Evolutionary conservation across 1,140 invertebrate genomes (phyloP), one percentile per base, ranked within the genome.

Genomic region (Asbolus verrucosus): DNA sequence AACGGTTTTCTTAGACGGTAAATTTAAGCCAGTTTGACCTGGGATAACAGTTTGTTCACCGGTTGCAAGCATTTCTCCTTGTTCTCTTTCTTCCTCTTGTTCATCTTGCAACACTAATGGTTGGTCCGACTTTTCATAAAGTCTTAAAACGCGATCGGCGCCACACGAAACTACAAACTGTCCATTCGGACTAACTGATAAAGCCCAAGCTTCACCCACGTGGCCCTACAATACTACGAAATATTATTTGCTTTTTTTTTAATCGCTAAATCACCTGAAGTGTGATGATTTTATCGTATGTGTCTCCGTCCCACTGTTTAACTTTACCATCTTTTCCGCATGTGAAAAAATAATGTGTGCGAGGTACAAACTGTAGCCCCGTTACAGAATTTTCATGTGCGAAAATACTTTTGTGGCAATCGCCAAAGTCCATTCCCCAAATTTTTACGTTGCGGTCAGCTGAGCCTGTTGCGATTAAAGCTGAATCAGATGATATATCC

Each of bases 401-500:
- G 83, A 94, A 92, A 63, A 93, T 82, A 0, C 91, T 93, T 73
- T 89, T 90, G 79, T 94, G 93, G 77, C 96, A 98, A 82, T 99
- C 97, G 13, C 98, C 98, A 84, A 98, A 99, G 82, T 99, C 96
- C 80, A 99, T 87, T 39, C 97, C 97, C 97, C 97, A 99, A 70
- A 99, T 92, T 85, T 98, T 98, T 2, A 99, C 88, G 82, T 96
- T 98, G 14, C 96, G 87, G 84, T 99, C 98, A 0, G 92, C 92
- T 11, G 96, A 98, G 15, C 97, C 97, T 0, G 97, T 98, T 1
- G 90, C 94, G 68, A 99, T 92, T 0, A 99, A 77, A 1, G 88
- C 88, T 0, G 91, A 94, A 83, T 99, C 97, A 74, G 90, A 91
- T 0, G 93, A 96, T 72, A 99, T 97, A 80, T 99, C 97, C 85